Evolutionary conservation across 92 coral and sea anemone species (phyloP), one percentile per base, ranked within the genome.

Genomic region (Zoanthus solanderi): DNA sequence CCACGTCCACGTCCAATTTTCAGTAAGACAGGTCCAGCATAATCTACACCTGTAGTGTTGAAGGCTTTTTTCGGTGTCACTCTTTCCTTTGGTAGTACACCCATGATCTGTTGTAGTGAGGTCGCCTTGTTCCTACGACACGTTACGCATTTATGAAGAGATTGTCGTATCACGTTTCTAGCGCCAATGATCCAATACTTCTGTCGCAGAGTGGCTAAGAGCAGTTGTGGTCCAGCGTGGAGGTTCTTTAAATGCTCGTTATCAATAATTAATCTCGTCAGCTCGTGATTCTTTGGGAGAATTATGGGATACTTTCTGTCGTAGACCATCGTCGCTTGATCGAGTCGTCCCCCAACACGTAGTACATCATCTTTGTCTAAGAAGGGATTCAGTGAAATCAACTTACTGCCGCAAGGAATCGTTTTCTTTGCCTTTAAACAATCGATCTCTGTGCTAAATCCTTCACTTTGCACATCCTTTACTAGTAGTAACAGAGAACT

Each of bases 181-280:
- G 90, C 92, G 69, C 96, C 90, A 68, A 85, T 73, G 13, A 93
- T 91, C 69, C 88, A 89, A 72, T 78, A 93, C 18, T 61, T 88
- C 23, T 91, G 79, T 87, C 88, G 93, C 32, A 92, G 83, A 9
- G 93, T 87, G 47, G 85, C 95, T 7, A 88, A 44, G 52, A 72
- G 60, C 29, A 93, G 92, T 65, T 93, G 88, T 12, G 96, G 93
- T 15, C 93, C 93, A 17, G 87, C 93, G 78, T 93, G 96, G 67
- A 90, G 88, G 83, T 84, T 46, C 15, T 90, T 88, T 76, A 52
- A 77, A 83, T 90, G 93, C 60, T 90, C 92, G 45, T 71, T 71
- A 23, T 79, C 50, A 16, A 90, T 83, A 28, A 90, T 56, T 52
- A 90, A 84, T n/a, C 82, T 23, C 0, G 91, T 75, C 65, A 92